Evolutionary conservation across 2,113 vertebrate genomes (phyloP).

Genomic region (Stegastes partitus): DNA sequence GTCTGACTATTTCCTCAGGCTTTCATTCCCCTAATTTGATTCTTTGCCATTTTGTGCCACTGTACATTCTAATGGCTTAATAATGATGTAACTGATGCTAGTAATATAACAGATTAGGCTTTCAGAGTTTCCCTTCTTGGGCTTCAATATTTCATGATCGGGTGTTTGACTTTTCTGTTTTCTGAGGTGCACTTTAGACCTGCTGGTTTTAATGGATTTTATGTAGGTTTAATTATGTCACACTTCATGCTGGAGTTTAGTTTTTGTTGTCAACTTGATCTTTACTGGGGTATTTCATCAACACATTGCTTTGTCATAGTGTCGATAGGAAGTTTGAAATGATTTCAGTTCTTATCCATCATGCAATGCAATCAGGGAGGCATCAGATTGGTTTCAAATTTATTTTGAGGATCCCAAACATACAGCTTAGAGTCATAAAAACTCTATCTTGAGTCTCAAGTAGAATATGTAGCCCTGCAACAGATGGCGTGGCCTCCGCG

Average conservation of each 20-base stretch:
- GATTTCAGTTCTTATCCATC: neutral
- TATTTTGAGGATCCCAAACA: neutral
- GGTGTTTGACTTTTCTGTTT: neutral
- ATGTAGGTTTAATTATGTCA: neutral
- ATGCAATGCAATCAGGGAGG: neutral
- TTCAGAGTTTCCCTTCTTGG: slow-evolving; percentile 3
- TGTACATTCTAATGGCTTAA: slow-evolving; percentile 37
- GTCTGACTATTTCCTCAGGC: slow-evolving; percentile 10
- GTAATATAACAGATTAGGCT: slow-evolving; percentile 18
- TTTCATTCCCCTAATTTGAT: slow-evolving; percentile 28
- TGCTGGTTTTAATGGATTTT: neutral
- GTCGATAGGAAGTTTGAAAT: neutral
- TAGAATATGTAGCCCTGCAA: too few species aligned
- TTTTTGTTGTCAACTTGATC: neutral
- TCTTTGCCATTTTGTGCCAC: slow-evolving; percentile 17
- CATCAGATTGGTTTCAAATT: neutral
- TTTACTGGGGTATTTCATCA: neutral
- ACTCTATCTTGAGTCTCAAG: neutral
- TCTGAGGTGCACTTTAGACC: neutral
- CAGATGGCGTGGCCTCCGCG: too few species aligned
- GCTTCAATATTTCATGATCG: slow-evolving; percentile 10
- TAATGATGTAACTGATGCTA: slow-evolving; percentile 30
- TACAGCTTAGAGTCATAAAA: neutral
- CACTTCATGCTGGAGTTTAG: neutral
- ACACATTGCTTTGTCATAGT: neutral